Conservation (phyloP, 2,888 invertebrate species). For the Clunio marinus region DNA sequence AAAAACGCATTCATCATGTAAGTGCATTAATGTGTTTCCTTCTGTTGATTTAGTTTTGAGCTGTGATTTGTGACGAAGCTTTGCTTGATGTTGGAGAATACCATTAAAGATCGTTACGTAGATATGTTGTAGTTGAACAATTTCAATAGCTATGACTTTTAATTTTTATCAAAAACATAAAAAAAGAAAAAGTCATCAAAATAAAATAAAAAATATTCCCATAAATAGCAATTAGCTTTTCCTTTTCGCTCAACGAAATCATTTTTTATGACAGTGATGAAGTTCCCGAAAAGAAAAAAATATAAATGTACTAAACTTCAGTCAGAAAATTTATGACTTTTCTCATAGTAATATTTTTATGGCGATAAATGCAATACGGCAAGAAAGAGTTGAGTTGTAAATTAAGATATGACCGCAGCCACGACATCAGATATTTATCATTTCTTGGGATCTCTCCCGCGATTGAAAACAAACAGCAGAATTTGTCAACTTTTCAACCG, state of each 20-base stretch:
- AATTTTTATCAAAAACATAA: too few relatives aligned
- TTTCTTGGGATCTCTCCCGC: not conserved
- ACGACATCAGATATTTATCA: too few relatives aligned
- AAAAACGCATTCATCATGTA: slow-evolving; percentile 30
- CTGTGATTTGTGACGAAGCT: too few relatives aligned
- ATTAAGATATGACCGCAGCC: slow-evolving; percentile 38
- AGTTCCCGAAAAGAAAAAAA: not conserved
- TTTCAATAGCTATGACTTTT: too few relatives aligned
- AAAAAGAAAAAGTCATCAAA: too few relatives aligned
- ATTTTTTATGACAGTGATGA: not conserved
- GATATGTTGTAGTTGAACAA: too few relatives aligned
- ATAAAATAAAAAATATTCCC: too few relatives aligned
- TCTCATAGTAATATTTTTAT: slow-evolving; percentile 26
- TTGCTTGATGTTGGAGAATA: too few relatives aligned
- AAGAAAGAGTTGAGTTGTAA: not conserved
- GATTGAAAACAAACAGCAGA: slow-evolving; percentile 1
- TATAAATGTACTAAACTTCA: too few relatives aligned
- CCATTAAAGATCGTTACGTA: too few relatives aligned
- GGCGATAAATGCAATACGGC: not conserved
- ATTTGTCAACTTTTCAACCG: slow-evolving; percentile 21
- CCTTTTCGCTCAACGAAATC: not conserved
- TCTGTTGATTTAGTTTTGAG: too few relatives aligned
- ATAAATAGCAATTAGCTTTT: not conserved
- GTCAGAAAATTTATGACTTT: slow-evolving; percentile 28
- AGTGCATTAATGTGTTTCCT: too few relatives aligned